phyloP scores from a whole-genome alignment of 2,888 invertebrate genomes.

The Netelia fuscicornis region DNA sequence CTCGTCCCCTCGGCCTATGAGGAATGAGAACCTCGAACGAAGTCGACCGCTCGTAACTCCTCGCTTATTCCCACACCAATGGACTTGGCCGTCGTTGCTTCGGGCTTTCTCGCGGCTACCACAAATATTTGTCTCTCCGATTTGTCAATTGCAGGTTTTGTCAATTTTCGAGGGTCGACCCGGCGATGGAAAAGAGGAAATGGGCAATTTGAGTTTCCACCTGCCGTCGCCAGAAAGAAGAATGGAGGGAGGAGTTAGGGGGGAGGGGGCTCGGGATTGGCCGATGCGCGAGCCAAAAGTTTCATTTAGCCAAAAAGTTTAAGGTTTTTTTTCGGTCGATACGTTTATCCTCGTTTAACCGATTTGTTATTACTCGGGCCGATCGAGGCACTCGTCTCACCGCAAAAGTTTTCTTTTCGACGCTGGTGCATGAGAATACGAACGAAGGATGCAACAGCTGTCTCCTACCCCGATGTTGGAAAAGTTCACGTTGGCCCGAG shows the following conservation, averaged over 20 bases:
- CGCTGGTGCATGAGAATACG: conserved; percentile 38
- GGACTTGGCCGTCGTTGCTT: conserved; percentile 62
- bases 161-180: conserved; percentile 33
- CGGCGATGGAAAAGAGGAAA: conserved; percentile 15
- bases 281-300: too few species aligned
- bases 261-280: too few species aligned
- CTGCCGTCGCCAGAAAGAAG: conserved; percentile 46
- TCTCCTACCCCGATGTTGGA: conserved; percentile 62
- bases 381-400: conserved; percentile 72
- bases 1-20: conserved; percentile 14
- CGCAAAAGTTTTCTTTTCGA: conserved; percentile 73
- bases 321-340: background rate
- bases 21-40: conserved; percentile 53
- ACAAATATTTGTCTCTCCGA: conserved; percentile 62
- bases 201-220: conserved; percentile 31
- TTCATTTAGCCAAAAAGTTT: conserved; percentile 15
- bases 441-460: conserved; percentile 76
- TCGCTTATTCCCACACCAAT: conserved; percentile 62
- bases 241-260: background rate
- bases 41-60: conserved; percentile 51
- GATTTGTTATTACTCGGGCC: conserved; percentile 75
- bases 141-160: conserved; percentile 24
- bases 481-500: conserved; percentile 49
- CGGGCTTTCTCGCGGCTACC: conserved; percentile 28
- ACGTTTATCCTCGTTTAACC: conserved; percentile 68